These are phyloP conservation scores for Thalassaphorura encarpata DNA, from an alignment of 1,140 invertebrate genomes.

Conservation along the genomic window DNA sequence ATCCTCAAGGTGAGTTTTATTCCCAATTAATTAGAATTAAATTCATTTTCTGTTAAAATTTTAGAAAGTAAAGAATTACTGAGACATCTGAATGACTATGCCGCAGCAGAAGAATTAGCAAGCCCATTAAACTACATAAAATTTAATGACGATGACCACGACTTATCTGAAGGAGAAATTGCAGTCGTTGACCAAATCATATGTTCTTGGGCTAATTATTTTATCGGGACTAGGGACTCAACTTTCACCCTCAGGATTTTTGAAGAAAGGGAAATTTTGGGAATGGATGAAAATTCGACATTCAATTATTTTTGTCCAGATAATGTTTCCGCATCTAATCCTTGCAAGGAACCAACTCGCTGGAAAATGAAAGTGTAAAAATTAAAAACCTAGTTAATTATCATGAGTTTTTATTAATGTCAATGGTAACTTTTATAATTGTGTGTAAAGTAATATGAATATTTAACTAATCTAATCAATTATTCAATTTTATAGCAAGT, in stretches of 20 bases:
- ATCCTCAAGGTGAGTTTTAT: conserved; percentile 43
- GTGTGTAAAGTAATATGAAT: too few relatives aligned
- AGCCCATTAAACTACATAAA: background rate
- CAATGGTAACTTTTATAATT: too few relatives aligned
- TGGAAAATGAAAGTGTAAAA: conserved; percentile 1
- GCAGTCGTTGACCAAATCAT: conserved; percentile 96
- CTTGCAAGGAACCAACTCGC: conserved; percentile 3
- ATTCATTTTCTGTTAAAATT: too few relatives aligned
- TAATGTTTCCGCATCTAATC: background rate
- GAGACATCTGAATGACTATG: background rate
- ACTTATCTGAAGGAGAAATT: conserved; percentile 62
- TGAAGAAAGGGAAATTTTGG: conserved; percentile 91
- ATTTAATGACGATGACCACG: background rate
- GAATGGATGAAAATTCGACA: conserved; percentile 65
- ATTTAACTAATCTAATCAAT: too few relatives aligned
- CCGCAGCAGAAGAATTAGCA: background rate
- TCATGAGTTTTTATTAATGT: too few relatives aligned
- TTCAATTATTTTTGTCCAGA: conserved; percentile 76
- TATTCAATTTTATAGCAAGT: too few relatives aligned
- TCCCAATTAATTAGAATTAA: too few relatives aligned
- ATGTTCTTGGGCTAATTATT: conserved; percentile 74
- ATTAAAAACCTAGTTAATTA: too few relatives aligned
- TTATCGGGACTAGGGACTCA: conserved; percentile 85
- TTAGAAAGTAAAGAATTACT: background rate
- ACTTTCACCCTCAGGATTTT: conserved; percentile 94